Evolutionary conservation across 2,797 vertebrate genomes (phyloP), one percentile per base, ranked within the genome.

Genomic region (Haliaeetus vocifer): DNA sequence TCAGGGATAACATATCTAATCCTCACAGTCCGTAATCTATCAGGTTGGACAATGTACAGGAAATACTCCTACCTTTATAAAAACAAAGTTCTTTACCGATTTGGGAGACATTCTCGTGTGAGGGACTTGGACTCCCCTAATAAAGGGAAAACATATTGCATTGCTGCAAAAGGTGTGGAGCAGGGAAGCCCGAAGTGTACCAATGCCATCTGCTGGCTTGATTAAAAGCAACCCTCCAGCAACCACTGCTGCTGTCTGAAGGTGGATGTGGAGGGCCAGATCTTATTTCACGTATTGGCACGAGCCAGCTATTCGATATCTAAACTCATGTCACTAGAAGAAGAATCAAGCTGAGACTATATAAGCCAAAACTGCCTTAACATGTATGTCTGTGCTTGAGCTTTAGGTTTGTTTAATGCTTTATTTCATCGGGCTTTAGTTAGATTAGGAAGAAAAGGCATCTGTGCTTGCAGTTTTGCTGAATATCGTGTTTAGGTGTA

Each of bases 151-250:
- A n/a, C 2, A 14, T 3, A 4, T 2, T 6, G 17, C 0, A 1
- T 13, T 23, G 31, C 37, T 63, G 37, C 37, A 59, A 15, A 38
- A 59, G 13, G 40, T 22, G 81, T 4, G 26, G 42, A 85, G 40
- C 52, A 33, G 63, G n/a, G 52, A 15, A 92, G 70, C 45, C 61
- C 1, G 1, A 79, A 88, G 88, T 37, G 80, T 88, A 56, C 58
- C 72, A 74, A 73, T 89, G 93, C 97, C 94, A 96, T 85, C 96
- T 97, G 80, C 86, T 86, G 96, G 92, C 53, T 77, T 50, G n/a
- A 40, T 9, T 53, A 22, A 50, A 67, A 63, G 31, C 31, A 55
- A 45, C 23, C 33, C 28, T 62, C 62, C 66, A 26, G 61, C 56
- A 65, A 38, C 45, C 2, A 1, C 59, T 44, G 21, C 25, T 53